Base-by-base conservation (phyloP, 1,140 invertebrate genomes). In the Semibalanus balanoides region DNA sequence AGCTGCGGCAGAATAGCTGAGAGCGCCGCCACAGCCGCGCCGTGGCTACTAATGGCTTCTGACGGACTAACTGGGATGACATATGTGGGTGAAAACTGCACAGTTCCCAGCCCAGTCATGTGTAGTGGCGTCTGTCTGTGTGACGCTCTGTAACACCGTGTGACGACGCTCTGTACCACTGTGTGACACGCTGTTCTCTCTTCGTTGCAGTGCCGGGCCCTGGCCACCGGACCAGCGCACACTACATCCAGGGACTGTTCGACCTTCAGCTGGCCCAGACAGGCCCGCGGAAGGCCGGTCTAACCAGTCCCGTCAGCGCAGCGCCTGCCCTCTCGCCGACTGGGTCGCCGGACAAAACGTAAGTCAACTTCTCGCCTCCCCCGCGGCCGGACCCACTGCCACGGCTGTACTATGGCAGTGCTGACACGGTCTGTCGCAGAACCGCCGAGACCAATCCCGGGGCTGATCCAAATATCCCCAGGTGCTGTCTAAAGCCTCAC, bases 231-330 rank as follows among this genome's bases (percentile, higher is more conserved):
- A 91, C 89, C 79, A 87, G 90, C 31, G 89, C 90, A 76, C 90
- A 93, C 82, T 93, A 92, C 83, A 90, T 94, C 80, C 88, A 88
- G 81, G 91, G 91, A 76, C 82, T 94, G 74, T 93, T 93, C 83
- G 88, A 89, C 82, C 85, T 90, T 73, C 88, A 91, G 81, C 85
- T 90, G 74, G 22, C 51, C 22, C 51, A 25, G 22, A 14, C 51
- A 19, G 51, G 11, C 7, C 22, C 51, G 3, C 51, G 51, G 51
- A 64, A 64, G 51, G 51, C 51, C 51, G 22, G 11, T 64, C 51
- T 3, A 22, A 25, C 51, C 51, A 19, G 51, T 64, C 11, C 22
- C 51, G 11, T 19, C 51, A 64, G 51, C 51, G 51, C 51, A 25
- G 51, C 51, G 14, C 51, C 51, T 7, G 51, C 51, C 11, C 51